These are phyloP conservation scores for Euleptes europaea DNA, from an alignment of 2,113 vertebrate species.

Conservation along the genomic window DNA sequence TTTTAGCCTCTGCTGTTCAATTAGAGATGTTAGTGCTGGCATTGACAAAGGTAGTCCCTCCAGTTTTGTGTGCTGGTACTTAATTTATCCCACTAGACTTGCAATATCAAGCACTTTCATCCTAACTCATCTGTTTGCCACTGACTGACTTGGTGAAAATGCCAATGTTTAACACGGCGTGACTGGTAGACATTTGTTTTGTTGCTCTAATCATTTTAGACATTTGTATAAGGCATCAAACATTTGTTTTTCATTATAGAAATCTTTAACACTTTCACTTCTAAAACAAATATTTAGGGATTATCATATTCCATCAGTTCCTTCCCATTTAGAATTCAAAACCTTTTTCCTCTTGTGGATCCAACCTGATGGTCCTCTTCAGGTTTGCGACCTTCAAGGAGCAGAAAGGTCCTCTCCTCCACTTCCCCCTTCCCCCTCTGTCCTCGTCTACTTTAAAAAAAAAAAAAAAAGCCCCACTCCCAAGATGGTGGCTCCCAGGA, in stretches of 20 bases:
- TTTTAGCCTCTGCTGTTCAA: slow-evolving; percentile 27
- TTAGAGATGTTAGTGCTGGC: slow-evolving; percentile 12
- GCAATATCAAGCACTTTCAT: background rate
- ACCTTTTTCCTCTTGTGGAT: too few relatives aligned
- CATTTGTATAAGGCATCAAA: background rate
- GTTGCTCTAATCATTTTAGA: slow-evolving; percentile 22
- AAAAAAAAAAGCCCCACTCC: too few relatives aligned
- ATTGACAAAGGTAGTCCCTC: slow-evolving; percentile 32
- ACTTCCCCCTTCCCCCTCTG: too few relatives aligned
- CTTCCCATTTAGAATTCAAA: too few relatives aligned
- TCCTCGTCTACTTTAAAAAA: too few relatives aligned
- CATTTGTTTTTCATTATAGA: slow-evolving; percentile 1
- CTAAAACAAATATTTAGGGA: background rate
- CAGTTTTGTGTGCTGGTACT: slow-evolving; percentile 24
- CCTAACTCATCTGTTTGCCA: background rate
- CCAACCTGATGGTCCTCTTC: too few relatives aligned
- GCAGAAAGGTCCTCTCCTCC: too few relatives aligned
- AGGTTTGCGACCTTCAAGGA: too few relatives aligned
- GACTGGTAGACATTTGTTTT: background rate
- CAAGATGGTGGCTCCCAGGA: too few relatives aligned
- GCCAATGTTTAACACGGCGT: background rate
- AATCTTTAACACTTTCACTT: background rate
- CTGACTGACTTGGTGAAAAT: background rate
- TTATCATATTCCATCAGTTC: too few relatives aligned
- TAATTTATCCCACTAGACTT: slow-evolving; percentile 29